A percentile compares a stretch with the other conserved stretches of the same genome.
These are phyloP conservation scores for Mobula hypostoma DNA, from an alignment of 2,113 vertebrate genomes.

Conservation along the genomic window DNA sequence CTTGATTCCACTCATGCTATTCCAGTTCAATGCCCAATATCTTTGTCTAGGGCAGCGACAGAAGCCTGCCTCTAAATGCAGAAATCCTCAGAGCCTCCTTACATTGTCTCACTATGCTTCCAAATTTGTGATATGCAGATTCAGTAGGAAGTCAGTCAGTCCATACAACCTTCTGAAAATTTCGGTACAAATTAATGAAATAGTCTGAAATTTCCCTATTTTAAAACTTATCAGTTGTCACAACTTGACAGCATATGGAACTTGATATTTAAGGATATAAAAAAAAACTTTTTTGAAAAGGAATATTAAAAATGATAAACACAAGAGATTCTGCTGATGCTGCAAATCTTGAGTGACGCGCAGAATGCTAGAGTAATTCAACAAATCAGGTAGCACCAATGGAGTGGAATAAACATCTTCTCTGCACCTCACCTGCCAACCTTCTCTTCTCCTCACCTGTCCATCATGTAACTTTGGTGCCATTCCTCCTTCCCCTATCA, in stretches of 20 bases:
- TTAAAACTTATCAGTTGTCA: neutral
- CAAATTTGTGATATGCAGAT: neutral
- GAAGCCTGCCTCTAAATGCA: neutral
- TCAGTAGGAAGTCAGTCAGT: neutral
- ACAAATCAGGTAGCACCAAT: no score
- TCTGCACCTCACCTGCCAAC: no score
- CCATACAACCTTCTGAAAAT: neutral
- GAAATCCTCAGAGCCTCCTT: neutral
- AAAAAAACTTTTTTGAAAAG: neutral
- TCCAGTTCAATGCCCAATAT: neutral
- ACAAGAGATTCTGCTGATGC: no score
- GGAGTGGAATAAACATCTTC: no score
- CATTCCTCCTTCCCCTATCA: neutral
- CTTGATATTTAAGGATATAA: neutral
- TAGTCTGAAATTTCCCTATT: neutral
- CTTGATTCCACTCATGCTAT: neutral
- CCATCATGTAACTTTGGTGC: no score
- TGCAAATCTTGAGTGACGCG: no score
- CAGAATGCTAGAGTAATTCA: no score
- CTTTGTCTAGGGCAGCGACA: neutral
- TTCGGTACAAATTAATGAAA: neutral
- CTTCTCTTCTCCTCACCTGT: no score
- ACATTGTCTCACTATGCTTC: neutral
- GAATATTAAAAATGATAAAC: neutral
- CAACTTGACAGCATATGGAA: neutral